Conservation (phyloP, 2,113 vertebrate genomes). For the Cyprinodon brontotheroides region DNA sequence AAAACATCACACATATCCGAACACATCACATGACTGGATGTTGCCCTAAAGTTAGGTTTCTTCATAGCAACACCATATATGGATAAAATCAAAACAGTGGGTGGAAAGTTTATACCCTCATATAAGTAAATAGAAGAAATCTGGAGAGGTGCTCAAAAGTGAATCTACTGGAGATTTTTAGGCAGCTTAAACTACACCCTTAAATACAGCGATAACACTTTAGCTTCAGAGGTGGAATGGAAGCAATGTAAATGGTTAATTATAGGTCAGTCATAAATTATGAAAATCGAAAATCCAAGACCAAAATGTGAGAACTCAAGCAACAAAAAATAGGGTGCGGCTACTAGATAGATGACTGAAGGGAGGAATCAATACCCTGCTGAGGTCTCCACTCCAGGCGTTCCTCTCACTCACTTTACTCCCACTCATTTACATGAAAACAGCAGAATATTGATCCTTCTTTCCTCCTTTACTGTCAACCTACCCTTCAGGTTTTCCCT, state of each 20-base stretch:
- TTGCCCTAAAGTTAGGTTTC: no score
- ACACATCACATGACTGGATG: no score
- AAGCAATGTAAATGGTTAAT: no score
- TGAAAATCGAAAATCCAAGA: not conserved
- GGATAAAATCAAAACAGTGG: no score
- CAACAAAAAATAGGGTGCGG: not conserved
- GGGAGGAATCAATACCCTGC: slow-evolving; percentile 17
- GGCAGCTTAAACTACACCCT: slow-evolving; percentile 2
- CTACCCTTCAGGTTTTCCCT: not conserved
- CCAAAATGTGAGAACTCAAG: not conserved
- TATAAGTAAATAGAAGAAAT: no score
- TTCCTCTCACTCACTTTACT: not conserved
- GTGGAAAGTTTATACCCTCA: no score
- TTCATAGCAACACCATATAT: no score
- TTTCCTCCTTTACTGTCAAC: not conserved
- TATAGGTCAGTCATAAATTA: no score
- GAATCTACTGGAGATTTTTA: not conserved
- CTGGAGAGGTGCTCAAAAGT: no score
- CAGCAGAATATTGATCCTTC: slow-evolving; percentile 14
- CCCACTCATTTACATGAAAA: slow-evolving; percentile 21
- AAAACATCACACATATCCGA: no score
- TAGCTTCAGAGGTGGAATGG: not conserved
- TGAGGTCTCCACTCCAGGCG: not conserved
- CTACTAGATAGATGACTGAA: not conserved
- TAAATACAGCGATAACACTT: not conserved